Conservation (phyloP, 2,888 invertebrate species). For the Hirtodrosophila confusa region DNA sequence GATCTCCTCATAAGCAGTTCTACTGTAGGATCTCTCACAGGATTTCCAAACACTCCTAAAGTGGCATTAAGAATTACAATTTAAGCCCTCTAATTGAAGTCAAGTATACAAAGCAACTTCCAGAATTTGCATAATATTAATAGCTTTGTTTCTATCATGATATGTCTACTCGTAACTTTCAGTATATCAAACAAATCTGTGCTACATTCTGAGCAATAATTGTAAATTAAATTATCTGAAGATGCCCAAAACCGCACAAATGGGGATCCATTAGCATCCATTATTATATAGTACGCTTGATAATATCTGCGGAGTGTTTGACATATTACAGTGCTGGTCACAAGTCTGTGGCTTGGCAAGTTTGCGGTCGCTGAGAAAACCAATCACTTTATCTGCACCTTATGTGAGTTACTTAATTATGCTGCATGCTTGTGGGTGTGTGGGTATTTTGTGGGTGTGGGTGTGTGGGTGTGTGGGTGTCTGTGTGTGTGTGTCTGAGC, state of each 20-base stretch:
- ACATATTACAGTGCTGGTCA: slow-evolving; percentile 28
- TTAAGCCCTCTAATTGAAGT: too few relatives aligned
- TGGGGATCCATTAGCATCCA: slow-evolving; percentile 10
- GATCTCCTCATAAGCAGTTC: too few relatives aligned
- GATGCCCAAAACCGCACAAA: slow-evolving; percentile 8
- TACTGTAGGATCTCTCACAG: too few relatives aligned
- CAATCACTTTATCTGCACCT: slow-evolving; percentile 58
- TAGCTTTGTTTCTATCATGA: not conserved
- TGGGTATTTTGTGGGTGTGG: not conserved
- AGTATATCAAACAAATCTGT: slow-evolving; percentile 16
- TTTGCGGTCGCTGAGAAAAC: slow-evolving; percentile 46
- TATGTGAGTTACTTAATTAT: slow-evolving; percentile 50
- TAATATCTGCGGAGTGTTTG: slow-evolving; percentile 28
- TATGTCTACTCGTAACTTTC: not conserved
- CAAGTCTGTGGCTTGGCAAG: slow-evolving; percentile 35
- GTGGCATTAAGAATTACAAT: too few relatives aligned
- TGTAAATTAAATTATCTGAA: slow-evolving; percentile 23
- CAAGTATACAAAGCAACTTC: too few relatives aligned
- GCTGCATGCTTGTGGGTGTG: slow-evolving; percentile 4
- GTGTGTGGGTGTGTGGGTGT: slow-evolving; percentile 8
- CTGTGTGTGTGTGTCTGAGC: slow-evolving; percentile 12
- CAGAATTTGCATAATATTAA: slow-evolving; percentile 17
- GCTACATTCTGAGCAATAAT: slow-evolving; percentile 2
- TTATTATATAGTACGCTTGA: slow-evolving; percentile 2
- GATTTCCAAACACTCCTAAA: too few relatives aligned